Evolutionary conservation across 2,113 vertebrate genomes (phyloP).

Genomic region (Proteles cristata): DNA sequence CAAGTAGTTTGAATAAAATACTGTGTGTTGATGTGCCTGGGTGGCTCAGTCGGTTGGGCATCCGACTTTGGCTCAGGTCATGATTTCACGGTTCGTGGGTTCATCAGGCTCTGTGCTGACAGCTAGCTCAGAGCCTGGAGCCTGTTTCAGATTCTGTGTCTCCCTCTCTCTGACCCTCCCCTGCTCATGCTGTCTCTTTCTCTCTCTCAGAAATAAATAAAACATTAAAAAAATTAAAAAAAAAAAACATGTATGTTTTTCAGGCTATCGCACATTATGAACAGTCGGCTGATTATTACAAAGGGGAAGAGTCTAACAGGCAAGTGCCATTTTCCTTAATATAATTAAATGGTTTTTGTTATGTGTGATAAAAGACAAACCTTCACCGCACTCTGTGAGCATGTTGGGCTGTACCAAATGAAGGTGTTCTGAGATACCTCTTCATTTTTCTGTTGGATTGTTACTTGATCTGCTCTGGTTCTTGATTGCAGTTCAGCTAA

Average conservation of each 20-base stretch:
- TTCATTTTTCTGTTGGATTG: rapidly evolving
- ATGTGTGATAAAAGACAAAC: not conserved
- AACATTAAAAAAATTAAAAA: too few species aligned
- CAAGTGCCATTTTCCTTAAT: conserved; percentile 71
- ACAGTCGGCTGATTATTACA: conserved; percentile 99
- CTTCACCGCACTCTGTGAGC: not conserved
- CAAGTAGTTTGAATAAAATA: not conserved
- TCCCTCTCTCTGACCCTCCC: too few species aligned
- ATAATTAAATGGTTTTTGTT: not conserved
- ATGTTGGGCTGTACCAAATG: rapidly evolving
- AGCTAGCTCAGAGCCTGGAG: too few species aligned
- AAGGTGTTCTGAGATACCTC: not conserved
- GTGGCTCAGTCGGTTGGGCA: too few species aligned
- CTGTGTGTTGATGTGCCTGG: too few species aligned
- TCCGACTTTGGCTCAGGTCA: too few species aligned
- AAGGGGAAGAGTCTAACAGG: conserved; percentile 99
- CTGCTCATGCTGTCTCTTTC: too few species aligned
- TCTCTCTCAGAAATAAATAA: too few species aligned
- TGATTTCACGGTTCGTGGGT: too few species aligned
- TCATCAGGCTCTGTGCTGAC: too few species aligned
- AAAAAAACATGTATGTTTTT: conserved; percentile 66
- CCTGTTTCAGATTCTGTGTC: too few species aligned
- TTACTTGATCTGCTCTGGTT: not conserved
- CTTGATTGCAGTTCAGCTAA: conserved; percentile 92
- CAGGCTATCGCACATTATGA: conserved; percentile 99